Percentiles rank a stretch among this genome's conserved stretches.
Conservation (phyloP, 1,140 invertebrate species). For the Mylabris phalerata region DNA sequence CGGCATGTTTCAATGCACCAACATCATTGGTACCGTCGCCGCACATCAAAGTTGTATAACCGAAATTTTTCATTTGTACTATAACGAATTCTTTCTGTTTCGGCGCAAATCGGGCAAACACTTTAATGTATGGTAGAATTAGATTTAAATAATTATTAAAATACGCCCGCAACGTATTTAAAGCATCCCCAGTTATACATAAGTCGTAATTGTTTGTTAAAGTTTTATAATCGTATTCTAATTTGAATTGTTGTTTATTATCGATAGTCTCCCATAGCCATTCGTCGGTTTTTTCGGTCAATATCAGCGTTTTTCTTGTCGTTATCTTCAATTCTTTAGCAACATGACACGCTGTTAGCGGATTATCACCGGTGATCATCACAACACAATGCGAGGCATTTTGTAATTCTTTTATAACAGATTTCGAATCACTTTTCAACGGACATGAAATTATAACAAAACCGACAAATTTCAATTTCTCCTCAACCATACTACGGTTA, state of each 20-base stretch:
- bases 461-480: constrained; percentile 84
- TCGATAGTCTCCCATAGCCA: constrained; percentile 84
- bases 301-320: constrained; percentile 68
- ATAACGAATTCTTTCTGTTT: constrained; percentile 97
- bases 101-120: constrained; percentile 91
- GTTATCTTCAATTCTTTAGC: constrained; percentile 90
- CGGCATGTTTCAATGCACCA: constrained; percentile 97
- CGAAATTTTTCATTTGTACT: constrained; percentile 77
- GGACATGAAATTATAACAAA: constrained; percentile 99
- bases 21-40: constrained; percentile 99
- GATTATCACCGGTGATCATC: constrained; percentile 99
- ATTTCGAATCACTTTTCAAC: constrained; percentile 89
- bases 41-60: constrained; percentile 94
- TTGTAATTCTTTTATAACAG: constrained; percentile 87
- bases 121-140: constrained; percentile 77
- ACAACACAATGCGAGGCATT: constrained; percentile 88
- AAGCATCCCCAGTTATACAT: constrained; percentile 90
- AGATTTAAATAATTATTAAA: constrained; percentile 58
- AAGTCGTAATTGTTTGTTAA: constrained; percentile 63
- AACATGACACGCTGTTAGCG: constrained; percentile 97
- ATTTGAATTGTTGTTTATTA: constrained; percentile 54
- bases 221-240: constrained; percentile 42
- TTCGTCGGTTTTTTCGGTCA: constrained; percentile 48
- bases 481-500: constrained; percentile 80
- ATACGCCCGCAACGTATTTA: constrained; percentile 63